Conservation (phyloP, 2,113 vertebrate species). For the Choloepus hoffmanni region DNA sequence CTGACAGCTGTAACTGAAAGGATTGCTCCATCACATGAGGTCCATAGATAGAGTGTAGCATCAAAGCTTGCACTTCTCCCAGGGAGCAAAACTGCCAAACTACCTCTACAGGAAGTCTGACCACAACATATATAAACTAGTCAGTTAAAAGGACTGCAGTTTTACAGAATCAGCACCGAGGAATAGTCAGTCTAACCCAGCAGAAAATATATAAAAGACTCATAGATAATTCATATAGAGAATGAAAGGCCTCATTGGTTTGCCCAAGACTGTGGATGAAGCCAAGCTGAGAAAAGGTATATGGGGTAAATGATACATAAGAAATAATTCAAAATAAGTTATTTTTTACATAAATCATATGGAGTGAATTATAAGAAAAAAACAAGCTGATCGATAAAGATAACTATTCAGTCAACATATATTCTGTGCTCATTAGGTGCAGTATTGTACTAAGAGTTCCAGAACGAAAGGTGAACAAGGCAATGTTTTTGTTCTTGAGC, state of each 20-base stretch:
- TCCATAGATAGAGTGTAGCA: background rate
- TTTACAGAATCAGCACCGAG: slow-evolving; percentile 13
- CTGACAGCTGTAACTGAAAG: background rate
- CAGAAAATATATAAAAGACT: slow-evolving; percentile 10
- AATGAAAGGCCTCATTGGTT: background rate
- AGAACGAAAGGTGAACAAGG: slow-evolving; percentile 42
- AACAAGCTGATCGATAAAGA: slow-evolving; percentile 16
- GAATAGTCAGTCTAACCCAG: background rate
- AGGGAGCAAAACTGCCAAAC: slow-evolving; percentile 40
- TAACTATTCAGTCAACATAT: slow-evolving; percentile 26
- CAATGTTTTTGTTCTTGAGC: background rate
- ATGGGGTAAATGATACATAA: background rate
- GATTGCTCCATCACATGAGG: background rate
- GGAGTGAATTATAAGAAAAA: slow-evolving; percentile 20
- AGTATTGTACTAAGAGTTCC: background rate
- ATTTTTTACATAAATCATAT: background rate
- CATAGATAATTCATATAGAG: background rate
- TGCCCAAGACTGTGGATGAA: background rate
- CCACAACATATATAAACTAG: background rate
- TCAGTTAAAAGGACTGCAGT: background rate
- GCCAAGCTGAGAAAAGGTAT: slow-evolving; percentile 19
- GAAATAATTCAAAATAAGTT: background rate
- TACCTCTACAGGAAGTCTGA: slow-evolving; percentile 21
- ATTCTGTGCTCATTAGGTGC: background rate
- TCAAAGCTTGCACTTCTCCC: slow-evolving; percentile 14